Evolutionary conservation across 2,888 invertebrate species (phyloP).

Genomic region (Molanna angustata): DNA sequence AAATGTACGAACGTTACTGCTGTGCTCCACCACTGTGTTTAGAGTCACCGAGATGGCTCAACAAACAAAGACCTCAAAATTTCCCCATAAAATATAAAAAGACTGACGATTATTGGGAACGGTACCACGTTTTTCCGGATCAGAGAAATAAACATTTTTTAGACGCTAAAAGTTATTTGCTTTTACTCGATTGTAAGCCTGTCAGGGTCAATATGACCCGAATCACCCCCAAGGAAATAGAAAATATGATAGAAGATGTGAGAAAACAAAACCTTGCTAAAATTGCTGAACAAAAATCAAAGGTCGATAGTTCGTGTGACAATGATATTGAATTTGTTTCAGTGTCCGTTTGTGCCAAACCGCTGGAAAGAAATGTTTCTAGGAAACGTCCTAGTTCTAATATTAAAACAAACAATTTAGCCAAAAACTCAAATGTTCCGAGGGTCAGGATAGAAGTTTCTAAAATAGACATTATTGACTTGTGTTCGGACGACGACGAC

Average conservation of each 20-base stretch:
- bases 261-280: constrained; percentile 41
- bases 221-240: constrained; percentile 46
- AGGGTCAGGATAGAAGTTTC: neutral
- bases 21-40: constrained; percentile 29
- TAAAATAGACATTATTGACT: constrained; percentile 57
- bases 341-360: constrained; percentile 12
- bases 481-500: constrained; percentile 70
- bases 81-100: constrained; percentile 48
- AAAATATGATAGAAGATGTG: constrained; percentile 45
- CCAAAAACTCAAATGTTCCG: neutral
- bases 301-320: constrained; percentile 35
- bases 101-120: constrained; percentile 51
- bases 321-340: constrained; percentile 52
- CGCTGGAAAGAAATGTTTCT: neutral
- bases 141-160: constrained; percentile 49
- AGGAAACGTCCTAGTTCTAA: neutral
- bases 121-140: constrained; percentile 46
- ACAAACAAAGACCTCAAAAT: constrained; percentile 35
- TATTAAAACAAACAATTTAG: neutral
- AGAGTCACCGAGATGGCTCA: constrained; percentile 23
- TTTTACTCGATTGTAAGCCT: constrained; percentile 52
- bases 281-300: constrained; percentile 12
- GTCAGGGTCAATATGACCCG: constrained; percentile 48
- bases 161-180: constrained; percentile 49
- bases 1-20: constrained; percentile 47